Base-by-base conservation (phyloP, 2,113 vertebrate genomes). In the Rostratula benghalensis region DNA sequence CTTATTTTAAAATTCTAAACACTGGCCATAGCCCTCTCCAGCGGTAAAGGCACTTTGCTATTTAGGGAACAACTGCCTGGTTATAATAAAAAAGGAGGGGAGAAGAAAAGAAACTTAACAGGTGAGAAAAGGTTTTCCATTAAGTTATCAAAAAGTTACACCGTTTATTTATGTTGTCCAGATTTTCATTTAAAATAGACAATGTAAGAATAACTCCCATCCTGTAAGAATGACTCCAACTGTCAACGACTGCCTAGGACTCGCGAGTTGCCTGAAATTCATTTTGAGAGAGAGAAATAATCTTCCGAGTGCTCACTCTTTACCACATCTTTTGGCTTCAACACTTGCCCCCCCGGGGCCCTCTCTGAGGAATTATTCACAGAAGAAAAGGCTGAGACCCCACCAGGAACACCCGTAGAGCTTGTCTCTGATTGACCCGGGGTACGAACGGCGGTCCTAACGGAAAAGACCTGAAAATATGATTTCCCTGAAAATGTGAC, bases 21-120 rank as follows among this genome's bases (percentile, higher is more conserved):
- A 35, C 70, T 10, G 80, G 89, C 84, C 74, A 56, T 4, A 10
- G 89, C 85, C 50, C 50, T 75, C 91, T 93, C 67, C 39, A 53
- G 75, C 13, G 63, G 61, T n/a, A 86, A 89, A 94, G 93, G 93
- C 84, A 90, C 93, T 95, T 86, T 95, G 94, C 89, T 97, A 91
- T 97, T 95, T 94, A 96, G 90, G 84, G 85, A 95, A 91, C 53
- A 51, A 87, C 63, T 18, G 77, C 71, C 68, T 91, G 84, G 77
- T 92, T 96, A 84, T 56, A 82, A 68, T 81, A 61, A 89, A 95
- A 83, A 80, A 70, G 88, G 85, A 95, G 84, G 23, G 30, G 64
- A 89, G 90, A 96, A 95, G 89, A 94, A 94, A 97, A 92, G 89
- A 59, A 87, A 65, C 70, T 37, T 86, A 73, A 81, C 54, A 86